Evolutionary conservation across 92 coral and sea anemone genomes (phyloP), one percentile per base, ranked within the genome.

Genomic region (Phymanthus crucifer): DNA sequence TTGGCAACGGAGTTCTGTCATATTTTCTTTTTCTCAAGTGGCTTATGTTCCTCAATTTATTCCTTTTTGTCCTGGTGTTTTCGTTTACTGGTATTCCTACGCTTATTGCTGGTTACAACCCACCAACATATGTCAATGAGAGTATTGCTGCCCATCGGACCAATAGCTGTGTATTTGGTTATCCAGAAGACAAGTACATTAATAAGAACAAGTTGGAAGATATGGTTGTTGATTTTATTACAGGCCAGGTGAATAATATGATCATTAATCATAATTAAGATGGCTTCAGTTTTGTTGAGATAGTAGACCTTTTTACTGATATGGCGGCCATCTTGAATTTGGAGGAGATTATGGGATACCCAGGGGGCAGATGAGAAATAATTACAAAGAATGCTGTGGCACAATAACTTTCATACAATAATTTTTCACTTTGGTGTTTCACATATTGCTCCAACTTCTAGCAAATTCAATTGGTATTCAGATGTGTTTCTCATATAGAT

Each of bases 1-100:
- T 96, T 93, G 99, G 99, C 64, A 96, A 96, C 87, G 99, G 99
- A 70, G 99, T 96, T 26, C 70, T 96, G 40, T 96, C 99, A 31
- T 96, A 90, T 83, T 96, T 96, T 81, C 84, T 93, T 40, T 96
- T 96, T 81, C 93, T 96, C 24, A 96, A 96, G 74, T 96, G 99
- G 99, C 81, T 96, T 73, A 40, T 96, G 87, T 96, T 93, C 81
- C 78, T 96, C 79, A 94, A 96, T 72, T 47, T 93, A 75, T 85
- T 84, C 72, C 83, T 96, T 43, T 96, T 96, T 80, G 31, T 91
- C 27, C 79, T 96, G 79, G 86, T 86, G 87, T 96, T 96, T 81
- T 87, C 94, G 21, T 89, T 93, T 66, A 85, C 92, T 69, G 88
- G 93, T 74, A 32, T 96, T 31, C 98, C 98, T 32, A 86, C 93